These are phyloP conservation scores for Puntigrus tetrazona DNA, from an alignment of 2,113 vertebrate genomes.

Conservation along the genomic window DNA sequence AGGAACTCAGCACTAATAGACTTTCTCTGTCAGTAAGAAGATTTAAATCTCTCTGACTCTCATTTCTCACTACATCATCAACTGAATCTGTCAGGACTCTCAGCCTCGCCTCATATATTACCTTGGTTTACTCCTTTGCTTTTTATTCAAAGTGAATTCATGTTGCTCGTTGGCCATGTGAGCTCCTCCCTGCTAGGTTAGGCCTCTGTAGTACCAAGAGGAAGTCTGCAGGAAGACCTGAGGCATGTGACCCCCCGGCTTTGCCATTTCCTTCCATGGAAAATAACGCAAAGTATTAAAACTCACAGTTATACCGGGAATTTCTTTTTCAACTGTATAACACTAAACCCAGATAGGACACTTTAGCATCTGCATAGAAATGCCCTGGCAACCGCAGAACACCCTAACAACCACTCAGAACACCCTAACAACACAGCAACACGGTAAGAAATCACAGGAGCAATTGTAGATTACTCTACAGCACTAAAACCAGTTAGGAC, in stretches of 20 bases:
- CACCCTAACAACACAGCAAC: not conserved
- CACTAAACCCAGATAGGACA: not conserved
- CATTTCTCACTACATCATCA: not conserved
- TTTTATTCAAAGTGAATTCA: not conserved
- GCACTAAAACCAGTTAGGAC: not conserved
- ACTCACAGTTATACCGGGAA: not conserved
- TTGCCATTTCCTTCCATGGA: slow-evolving; percentile 41
- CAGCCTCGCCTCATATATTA: not conserved
- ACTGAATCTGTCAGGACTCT: not conserved
- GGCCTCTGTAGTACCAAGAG: slow-evolving; percentile 18
- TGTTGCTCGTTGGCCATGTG: not conserved
- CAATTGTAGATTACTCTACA: too few relatives aligned
- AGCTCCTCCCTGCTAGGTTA: slow-evolving; percentile 1
- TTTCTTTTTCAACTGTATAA: not conserved
- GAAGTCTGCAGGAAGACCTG: slow-evolving; percentile 29
- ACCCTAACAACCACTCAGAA: not conserved
- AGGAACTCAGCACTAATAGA: slow-evolving; percentile 38
- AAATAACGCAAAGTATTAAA: slow-evolving; percentile 17
- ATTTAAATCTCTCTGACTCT: not conserved
- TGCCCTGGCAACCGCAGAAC: not conserved
- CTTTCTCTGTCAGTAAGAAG: slow-evolving; percentile 37
- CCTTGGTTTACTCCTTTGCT: not conserved
- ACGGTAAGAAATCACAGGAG: too few relatives aligned
- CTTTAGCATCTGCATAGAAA: not conserved
- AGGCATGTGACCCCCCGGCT: slow-evolving; percentile 16